phyloP scores from a whole-genome alignment of 2,888 invertebrate genomes.

The Tolmerus cingulatus region DNA sequence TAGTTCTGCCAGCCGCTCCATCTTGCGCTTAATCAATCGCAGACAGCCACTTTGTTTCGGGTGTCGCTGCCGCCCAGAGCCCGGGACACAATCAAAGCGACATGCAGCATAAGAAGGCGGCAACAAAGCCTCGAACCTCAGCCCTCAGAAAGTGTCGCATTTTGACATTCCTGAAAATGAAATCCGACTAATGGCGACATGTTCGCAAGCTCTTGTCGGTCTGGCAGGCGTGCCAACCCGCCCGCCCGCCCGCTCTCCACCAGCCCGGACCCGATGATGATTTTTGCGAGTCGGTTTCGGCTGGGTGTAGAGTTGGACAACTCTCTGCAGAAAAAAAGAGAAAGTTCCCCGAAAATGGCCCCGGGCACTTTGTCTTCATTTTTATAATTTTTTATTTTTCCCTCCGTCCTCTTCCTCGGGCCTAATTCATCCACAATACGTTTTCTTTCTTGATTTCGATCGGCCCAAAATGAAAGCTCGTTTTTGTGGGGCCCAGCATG shows the following conservation, averaged over 20 bases:
- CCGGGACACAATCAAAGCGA: background rate
- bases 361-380: conserved; percentile 1
- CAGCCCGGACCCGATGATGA: background rate
- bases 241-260: background rate
- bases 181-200: background rate
- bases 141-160: background rate
- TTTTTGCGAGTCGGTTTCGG: background rate
- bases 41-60: background rate
- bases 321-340: conserved; percentile 1
- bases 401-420: background rate
- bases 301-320: conserved; percentile 3
- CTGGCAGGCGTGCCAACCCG: background rate
- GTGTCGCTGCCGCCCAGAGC: background rate
- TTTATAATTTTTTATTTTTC: background rate
- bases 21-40: background rate
- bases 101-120: background rate
- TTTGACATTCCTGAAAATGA: background rate
- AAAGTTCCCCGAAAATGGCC: background rate
- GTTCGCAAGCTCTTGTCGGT: background rate
- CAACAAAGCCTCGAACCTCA: background rate
- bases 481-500: background rate
- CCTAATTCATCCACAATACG: conserved; percentile 23
- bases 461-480: conserved; percentile 17
- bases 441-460: conserved; percentile 20
- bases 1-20: background rate